Conservation (phyloP, 2,888 invertebrate species). For the Tiliacea aurago region DNA sequence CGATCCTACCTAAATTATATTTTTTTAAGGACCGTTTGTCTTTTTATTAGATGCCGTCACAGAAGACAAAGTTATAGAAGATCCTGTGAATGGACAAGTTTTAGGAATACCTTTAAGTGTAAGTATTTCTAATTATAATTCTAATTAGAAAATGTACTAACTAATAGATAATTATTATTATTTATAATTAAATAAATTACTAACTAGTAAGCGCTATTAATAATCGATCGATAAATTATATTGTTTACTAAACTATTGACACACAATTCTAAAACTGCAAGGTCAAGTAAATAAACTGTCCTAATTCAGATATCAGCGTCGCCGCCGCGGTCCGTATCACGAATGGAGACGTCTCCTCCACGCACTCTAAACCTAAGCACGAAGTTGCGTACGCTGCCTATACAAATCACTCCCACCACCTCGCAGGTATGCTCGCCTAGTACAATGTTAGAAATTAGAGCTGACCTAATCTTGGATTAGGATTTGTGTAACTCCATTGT, state of each 20-base stretch:
- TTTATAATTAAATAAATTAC: no score
- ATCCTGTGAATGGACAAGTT: constrained; percentile 83
- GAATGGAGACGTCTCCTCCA: constrained; percentile 81
- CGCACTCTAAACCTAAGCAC: constrained; percentile 85
- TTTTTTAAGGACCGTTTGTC: not conserved
- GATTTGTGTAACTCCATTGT: constrained; percentile 45
- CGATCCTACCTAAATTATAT: not conserved
- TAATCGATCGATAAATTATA: not conserved
- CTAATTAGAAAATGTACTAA: not conserved
- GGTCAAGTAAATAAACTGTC: constrained; percentile 39
- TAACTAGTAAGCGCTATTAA: no score
- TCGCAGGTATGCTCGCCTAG: constrained; percentile 87
- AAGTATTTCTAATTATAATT: constrained; percentile 69
- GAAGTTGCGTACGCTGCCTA: constrained; percentile 85
- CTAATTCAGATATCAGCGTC: constrained; percentile 82
- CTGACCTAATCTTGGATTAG: constrained; percentile 83
- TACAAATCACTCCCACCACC: constrained; percentile 86
- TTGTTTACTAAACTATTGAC: constrained; percentile 9
- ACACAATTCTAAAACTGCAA: constrained; percentile 30
- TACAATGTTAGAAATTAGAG: constrained; percentile 84
- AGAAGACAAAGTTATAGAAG: constrained; percentile 84
- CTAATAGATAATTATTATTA: no score
- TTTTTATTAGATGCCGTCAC: constrained; percentile 73
- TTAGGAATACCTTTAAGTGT: constrained; percentile 88
- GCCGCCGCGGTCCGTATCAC: constrained; percentile 76